Percentiles rank a stretch among this genome's conserved stretches.
phyloP scores from a whole-genome alignment of 2,888 invertebrate genomes.

The Hyalella azteca region DNA sequence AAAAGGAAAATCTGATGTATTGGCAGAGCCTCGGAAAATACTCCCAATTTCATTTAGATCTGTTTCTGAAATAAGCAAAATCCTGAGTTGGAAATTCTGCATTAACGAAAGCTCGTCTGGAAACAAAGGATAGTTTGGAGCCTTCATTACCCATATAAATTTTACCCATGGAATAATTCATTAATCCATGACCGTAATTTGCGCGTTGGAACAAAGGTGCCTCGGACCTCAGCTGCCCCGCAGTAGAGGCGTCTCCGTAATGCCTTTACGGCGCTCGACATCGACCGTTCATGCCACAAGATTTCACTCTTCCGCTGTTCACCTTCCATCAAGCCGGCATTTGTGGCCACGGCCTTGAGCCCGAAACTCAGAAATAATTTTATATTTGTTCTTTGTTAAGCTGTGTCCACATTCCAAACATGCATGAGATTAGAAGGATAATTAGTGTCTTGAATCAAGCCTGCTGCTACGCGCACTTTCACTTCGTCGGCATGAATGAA shows the following conservation, averaged over 20 bases:
- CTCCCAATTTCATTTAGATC: too few species aligned
- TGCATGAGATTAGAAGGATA: conserved; percentile 14
- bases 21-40: too few species aligned
- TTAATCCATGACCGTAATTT: too few species aligned
- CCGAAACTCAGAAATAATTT: background rate
- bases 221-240: background rate
- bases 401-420: conserved; percentile 27
- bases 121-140: too few species aligned
- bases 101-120: too few species aligned
- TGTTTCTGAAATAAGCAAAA: too few species aligned
- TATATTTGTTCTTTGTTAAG: background rate
- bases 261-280: background rate
- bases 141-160: too few species aligned
- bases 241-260: background rate
- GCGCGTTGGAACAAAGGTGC: background rate
- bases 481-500: background rate
- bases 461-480: background rate
- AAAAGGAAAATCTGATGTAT: too few species aligned
- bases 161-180: too few species aligned
- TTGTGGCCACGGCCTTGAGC: conserved; percentile 6
- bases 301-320: background rate
- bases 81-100: too few species aligned
- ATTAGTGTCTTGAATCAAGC: conserved; percentile 1
- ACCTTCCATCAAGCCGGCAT: background rate
- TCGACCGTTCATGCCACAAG: background rate